Conservation (phyloP, 2,797 vertebrate genomes). For the Neoniphon sammara region DNA sequence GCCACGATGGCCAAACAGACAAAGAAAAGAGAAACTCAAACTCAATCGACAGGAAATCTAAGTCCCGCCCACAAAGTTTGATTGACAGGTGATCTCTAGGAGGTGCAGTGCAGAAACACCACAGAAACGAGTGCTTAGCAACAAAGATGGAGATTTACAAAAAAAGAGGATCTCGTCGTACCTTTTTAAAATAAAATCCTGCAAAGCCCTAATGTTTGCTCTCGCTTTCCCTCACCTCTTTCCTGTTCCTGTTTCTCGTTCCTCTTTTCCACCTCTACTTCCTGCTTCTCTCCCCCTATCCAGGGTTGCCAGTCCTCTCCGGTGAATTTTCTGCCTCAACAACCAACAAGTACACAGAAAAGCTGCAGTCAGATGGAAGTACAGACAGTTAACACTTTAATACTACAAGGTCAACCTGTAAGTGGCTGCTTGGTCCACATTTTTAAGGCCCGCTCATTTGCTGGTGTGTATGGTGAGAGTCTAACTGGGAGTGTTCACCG, state of each 20-base stretch:
- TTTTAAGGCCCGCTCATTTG: not conserved
- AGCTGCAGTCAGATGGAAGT: not conserved
- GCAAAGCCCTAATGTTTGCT: not conserved
- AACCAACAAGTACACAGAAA: not conserved
- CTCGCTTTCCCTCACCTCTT: not conserved
- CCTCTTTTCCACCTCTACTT: not conserved
- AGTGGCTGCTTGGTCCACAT: not conserved
- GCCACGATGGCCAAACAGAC: too few species aligned
- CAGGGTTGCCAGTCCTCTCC: not conserved
- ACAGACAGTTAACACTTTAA: not conserved
- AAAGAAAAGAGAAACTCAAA: too few species aligned
- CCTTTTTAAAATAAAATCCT: not conserved
- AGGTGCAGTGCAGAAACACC: too few species aligned
- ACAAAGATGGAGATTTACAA: too few species aligned
- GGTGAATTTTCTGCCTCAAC: not conserved
- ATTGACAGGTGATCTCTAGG: too few species aligned
- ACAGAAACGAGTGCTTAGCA: too few species aligned
- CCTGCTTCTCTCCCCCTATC: too few species aligned
- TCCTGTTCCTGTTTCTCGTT: too few species aligned
- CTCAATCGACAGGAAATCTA: too few species aligned
- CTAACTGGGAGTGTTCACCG: not conserved
- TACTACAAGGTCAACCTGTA: not conserved
- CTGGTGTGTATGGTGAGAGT: conserved; percentile 18
- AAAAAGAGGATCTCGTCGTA: not conserved
- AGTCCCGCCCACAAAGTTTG: too few species aligned